Conservation (phyloP, 2,797 vertebrate species). For the Manis pentadactyla region DNA sequence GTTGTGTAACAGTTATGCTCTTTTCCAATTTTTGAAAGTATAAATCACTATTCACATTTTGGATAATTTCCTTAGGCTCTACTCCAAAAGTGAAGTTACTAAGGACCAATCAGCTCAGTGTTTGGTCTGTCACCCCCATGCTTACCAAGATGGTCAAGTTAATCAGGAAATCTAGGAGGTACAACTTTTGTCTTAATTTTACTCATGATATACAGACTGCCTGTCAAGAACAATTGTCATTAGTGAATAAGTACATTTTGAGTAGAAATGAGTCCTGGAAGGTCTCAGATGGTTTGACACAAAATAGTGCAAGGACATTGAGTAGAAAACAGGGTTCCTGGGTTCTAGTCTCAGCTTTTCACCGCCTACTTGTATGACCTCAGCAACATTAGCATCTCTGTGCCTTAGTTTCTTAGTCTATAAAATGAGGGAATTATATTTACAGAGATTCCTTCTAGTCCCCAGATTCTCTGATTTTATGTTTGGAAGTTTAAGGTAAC, state of each 20-base stretch:
- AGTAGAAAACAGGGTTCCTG: neutral
- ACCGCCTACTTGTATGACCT: neutral
- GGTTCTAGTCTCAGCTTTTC: neutral
- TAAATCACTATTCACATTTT: neutral
- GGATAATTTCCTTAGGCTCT: neutral
- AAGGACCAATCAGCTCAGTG: neutral
- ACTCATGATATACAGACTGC: neutral
- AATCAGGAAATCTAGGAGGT: neutral
- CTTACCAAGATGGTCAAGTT: neutral
- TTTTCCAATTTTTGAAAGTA: neutral
- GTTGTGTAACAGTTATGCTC: neutral
- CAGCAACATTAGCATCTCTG: neutral
- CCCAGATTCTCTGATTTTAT: constrained; percentile 16
- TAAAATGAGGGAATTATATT: neutral
- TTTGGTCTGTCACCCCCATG: neutral
- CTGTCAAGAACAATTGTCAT: neutral
- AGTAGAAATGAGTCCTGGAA: neutral
- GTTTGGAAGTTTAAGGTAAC: neutral
- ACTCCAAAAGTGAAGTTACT: constrained; percentile 11
- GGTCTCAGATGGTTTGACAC: neutral
- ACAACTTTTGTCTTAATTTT: neutral
- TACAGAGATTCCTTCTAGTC: neutral
- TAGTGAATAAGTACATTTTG: neutral
- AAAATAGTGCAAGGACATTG: neutral
- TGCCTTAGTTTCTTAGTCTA: neutral